phyloP scores from a whole-genome alignment of 1,140 invertebrate genomes.

The Venustaconcha ellipsiformis region DNA sequence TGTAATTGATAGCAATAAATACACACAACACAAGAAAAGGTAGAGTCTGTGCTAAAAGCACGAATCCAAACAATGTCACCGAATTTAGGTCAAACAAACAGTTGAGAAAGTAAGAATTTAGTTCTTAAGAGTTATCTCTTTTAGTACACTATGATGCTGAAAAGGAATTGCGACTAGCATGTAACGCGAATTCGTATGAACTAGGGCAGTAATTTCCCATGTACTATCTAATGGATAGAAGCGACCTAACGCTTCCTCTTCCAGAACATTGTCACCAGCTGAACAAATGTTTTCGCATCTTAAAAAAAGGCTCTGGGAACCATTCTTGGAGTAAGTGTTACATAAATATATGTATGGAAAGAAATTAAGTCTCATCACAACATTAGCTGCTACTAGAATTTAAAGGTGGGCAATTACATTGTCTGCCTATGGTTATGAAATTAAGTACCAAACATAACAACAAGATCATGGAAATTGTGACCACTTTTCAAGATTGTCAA shows the following conservation, averaged over 20 bases:
- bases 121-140: slow-evolving; percentile 42
- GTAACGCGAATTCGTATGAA: slow-evolving; percentile 25
- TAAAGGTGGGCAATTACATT: slow-evolving; percentile 66
- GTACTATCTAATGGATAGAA: slow-evolving; percentile 40
- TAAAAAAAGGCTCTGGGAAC: slow-evolving; percentile 73
- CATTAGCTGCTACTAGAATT: slow-evolving; percentile 54
- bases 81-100: slow-evolving; percentile 31
- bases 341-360: slow-evolving; percentile 71
- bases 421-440: slow-evolving; percentile 60
- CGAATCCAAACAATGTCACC: slow-evolving; percentile 42
- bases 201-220: slow-evolving; percentile 41
- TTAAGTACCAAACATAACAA: slow-evolving; percentile 42
- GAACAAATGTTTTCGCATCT: slow-evolving; percentile 72
- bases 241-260: slow-evolving; percentile 69
- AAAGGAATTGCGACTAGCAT: slow-evolving; percentile 20
- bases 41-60: slow-evolving; percentile 47
- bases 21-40: slow-evolving; percentile 48
- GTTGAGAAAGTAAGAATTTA: slow-evolving; percentile 14
- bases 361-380: slow-evolving; percentile 49
- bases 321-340: slow-evolving; percentile 72
- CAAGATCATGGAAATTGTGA: slow-evolving; percentile 38
- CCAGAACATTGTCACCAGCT: slow-evolving; percentile 60
- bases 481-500: slow-evolving; percentile 32
- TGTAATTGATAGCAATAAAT: too few species aligned
- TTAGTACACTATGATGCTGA: slow-evolving; percentile 66